phyloP scores from a whole-genome alignment of 2,888 invertebrate species.

The Cryptocephalus moraei region DNA sequence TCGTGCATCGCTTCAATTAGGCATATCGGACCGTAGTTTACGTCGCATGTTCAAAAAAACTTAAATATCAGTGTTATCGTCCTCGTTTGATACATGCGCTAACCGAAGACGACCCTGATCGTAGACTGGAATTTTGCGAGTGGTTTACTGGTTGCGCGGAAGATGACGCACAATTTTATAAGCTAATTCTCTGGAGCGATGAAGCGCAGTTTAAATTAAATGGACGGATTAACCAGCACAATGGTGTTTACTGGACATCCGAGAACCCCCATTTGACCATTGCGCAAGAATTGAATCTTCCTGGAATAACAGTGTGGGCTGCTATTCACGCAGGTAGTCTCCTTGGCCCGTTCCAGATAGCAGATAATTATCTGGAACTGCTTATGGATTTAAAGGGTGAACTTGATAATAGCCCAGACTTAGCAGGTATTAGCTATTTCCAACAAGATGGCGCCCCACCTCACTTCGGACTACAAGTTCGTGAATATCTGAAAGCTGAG shows the following conservation, averaged over 20 bases:
- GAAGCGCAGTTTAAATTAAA: constrained; percentile 18
- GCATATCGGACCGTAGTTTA: neutral
- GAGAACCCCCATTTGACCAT: neutral
- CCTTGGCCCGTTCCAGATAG: neutral
- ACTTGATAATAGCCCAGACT: constrained; percentile 4
- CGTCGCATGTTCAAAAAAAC: neutral
- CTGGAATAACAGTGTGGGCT: constrained; percentile 11
- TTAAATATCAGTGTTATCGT: neutral
- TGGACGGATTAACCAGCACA: constrained; percentile 17
- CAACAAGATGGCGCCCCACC: neutral
- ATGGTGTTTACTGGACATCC: constrained; percentile 16
- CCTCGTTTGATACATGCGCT: neutral
- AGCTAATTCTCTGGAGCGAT: constrained; percentile 10
- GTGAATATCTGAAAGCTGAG: neutral
- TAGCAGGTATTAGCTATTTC: constrained; percentile 4
- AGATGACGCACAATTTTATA: constrained; percentile 3
- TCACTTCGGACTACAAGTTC: neutral
- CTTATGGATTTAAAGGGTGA: constrained; percentile 5
- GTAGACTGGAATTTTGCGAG: neutral
- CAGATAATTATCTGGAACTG: constrained; percentile 1
- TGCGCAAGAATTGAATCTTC: neutral
- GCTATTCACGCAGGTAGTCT: constrained; percentile 12
- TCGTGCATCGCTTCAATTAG: neutral
- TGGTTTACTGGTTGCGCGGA: constrained; percentile 1
- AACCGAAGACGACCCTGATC: neutral